Evolutionary conservation across 2,888 invertebrate genomes (phyloP).

Genomic region (Polymixis flavicincta): DNA sequence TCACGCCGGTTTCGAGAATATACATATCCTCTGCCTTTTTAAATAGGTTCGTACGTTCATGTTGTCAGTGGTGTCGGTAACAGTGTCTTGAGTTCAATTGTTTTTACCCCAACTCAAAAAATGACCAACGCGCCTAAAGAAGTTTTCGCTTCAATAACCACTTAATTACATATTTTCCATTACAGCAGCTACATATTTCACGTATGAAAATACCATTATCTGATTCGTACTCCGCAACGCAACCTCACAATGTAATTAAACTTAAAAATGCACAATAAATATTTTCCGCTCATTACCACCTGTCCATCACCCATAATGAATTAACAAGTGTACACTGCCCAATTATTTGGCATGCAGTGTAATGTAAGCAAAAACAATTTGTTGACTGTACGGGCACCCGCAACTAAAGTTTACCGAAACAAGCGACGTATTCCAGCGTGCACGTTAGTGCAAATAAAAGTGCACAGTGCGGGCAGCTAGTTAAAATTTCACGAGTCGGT

Average conservation of each 20-base stretch:
- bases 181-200: conserved; percentile 26
- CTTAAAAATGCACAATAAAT: conserved; percentile 52
- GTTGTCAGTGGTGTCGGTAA: no score
- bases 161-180: conserved; percentile 36
- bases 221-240: conserved; percentile 6
- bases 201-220: conserved; percentile 16
- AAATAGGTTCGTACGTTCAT: no score
- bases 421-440: conserved; percentile 68
- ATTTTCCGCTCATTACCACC: conserved; percentile 50
- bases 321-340: conserved; percentile 61
- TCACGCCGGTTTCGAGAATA: no score
- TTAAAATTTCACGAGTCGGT: conserved; percentile 83
- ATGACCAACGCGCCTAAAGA: no score
- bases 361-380: conserved; percentile 72
- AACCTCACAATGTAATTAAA: conserved; percentile 42
- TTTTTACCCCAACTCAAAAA: no score
- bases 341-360: conserved; percentile 68
- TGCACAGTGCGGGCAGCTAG: conserved; percentile 72
- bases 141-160: no score
- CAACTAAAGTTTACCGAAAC: conserved; percentile 65
- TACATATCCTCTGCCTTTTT: no score
- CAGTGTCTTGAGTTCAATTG: no score
- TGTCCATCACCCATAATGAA: conserved; percentile 57
- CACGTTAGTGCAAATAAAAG: conserved; percentile 82
- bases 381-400: conserved; percentile 57